These are phyloP conservation scores for Galaxias olidus DNA, from an alignment of 2,797 vertebrate species.

Conservation along the genomic window DNA sequence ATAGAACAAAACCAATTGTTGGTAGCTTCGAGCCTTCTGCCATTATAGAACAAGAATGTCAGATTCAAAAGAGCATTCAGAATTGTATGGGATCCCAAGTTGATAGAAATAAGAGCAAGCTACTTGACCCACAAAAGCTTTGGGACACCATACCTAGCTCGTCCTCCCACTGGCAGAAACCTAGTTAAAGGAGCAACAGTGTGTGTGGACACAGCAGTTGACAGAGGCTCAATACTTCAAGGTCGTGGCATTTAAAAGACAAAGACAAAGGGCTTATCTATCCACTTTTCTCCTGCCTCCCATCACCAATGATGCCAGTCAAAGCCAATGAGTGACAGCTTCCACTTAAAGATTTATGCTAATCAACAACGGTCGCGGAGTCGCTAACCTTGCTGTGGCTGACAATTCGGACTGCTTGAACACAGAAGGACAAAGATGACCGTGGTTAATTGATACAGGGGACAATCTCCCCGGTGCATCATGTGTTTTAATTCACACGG, in stretches of 20 bases:
- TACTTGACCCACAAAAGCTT: too few relatives aligned
- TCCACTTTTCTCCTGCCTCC: constrained; percentile 59
- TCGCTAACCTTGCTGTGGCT: constrained; percentile 25
- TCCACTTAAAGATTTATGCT: constrained; percentile 71
- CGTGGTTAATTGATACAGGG: too few relatives aligned
- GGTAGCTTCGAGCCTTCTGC: not conserved
- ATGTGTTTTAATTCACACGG: not conserved
- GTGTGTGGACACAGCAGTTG: constrained; percentile 36
- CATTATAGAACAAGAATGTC: too few relatives aligned
- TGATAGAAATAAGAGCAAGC: too few relatives aligned
- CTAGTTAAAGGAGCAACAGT: constrained; percentile 46
- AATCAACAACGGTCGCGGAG: constrained; percentile 44
- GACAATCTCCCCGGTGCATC: too few relatives aligned
- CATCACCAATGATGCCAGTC: constrained; percentile 53
- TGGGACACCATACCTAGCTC: too few relatives aligned
- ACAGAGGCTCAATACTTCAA: constrained; percentile 70
- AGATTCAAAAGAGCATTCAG: too few relatives aligned
- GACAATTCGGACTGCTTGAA: constrained; percentile 25
- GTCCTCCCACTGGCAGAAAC: too few relatives aligned
- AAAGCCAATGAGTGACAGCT: constrained; percentile 58
- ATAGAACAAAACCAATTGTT: too few relatives aligned
- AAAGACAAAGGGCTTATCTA: constrained; percentile 73
- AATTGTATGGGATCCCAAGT: too few relatives aligned
- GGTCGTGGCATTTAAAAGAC: constrained; percentile 68
- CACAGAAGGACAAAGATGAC: constrained; percentile 6